Conservation (phyloP, 2,888 invertebrate species). For the Oligia latruncula region DNA sequence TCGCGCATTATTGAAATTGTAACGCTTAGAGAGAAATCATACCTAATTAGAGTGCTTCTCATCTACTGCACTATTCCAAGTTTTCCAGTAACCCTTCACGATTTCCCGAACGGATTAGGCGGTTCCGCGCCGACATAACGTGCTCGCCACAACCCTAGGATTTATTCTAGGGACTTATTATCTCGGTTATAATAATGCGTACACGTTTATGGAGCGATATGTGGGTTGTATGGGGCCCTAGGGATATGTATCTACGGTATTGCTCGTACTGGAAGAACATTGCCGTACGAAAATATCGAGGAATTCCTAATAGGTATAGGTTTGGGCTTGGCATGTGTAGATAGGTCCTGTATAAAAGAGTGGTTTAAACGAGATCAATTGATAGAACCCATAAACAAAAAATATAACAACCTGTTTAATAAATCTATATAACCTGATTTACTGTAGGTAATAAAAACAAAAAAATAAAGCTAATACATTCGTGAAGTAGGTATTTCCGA, state of each 20-base stretch:
- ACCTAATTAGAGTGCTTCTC: conserved; percentile 11
- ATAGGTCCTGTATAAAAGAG: background rate
- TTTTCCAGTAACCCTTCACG: conserved; percentile 3
- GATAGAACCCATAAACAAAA: conserved; percentile 5
- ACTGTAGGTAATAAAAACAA: background rate
- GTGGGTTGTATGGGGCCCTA: conserved; percentile 38
- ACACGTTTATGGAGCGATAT: conserved; percentile 24
- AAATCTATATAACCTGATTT: background rate
- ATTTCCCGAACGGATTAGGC: conserved; percentile 8
- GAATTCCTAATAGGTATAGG: background rate
- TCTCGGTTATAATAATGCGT: conserved; percentile 42
- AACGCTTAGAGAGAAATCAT: background rate
- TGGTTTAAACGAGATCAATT: background rate
- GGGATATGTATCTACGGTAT: conserved; percentile 28
- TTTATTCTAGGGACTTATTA: conserved; percentile 46
- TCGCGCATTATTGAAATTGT: conserved; percentile 16
- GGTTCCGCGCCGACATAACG: background rate
- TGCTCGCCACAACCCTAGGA: conserved; percentile 7
- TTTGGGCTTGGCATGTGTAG: background rate
- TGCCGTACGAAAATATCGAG: conserved; percentile 12
- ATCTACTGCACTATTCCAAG: conserved; percentile 14
- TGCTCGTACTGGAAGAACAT: conserved; percentile 17
- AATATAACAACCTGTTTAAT: conserved; percentile 1
- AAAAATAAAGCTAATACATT: background rate
- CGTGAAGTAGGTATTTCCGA: background rate